These are phyloP conservation scores for Cacatua alba DNA, from an alignment of 2,113 vertebrate genomes.

Conservation along the genomic window DNA sequence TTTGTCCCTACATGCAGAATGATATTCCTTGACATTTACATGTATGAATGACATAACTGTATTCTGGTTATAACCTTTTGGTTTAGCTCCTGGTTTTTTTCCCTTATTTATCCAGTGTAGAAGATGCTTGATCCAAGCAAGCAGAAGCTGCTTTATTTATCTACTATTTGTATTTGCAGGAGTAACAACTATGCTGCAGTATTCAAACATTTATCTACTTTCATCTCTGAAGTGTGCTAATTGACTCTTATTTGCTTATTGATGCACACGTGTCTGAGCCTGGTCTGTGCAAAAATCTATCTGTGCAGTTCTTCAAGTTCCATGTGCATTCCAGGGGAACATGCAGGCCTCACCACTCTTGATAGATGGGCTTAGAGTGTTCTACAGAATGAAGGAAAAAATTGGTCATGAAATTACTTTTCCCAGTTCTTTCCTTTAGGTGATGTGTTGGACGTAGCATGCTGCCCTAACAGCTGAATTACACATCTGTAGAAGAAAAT, in stretches of 20 bases:
- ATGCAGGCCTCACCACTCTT: accelerated
- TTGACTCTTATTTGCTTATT: neutral
- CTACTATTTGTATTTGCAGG: neutral
- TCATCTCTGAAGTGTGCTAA: neutral
- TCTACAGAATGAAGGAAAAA: neutral
- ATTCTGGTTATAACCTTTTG: neutral
- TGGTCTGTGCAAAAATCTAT: too few species aligned
- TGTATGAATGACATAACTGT: neutral
- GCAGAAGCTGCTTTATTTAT: neutral
- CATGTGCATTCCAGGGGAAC: neutral
- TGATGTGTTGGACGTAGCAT: accelerated
- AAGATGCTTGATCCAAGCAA: neutral
- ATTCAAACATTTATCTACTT: neutral
- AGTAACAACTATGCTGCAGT: neutral
- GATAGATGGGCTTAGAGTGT: neutral
- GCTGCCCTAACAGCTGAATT: accelerated
- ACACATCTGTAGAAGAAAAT: neutral
- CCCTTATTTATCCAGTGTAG: neutral
- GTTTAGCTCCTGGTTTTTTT: neutral
- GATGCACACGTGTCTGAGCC: neutral
- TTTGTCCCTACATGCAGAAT: slow-evolving; percentile 3
- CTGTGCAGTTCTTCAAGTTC: too few species aligned
- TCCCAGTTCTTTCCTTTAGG: neutral
- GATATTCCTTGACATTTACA: neutral
- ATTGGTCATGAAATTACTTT: neutral